Base-by-base conservation (phyloP, 2,113 vertebrate genomes). In the Orcinus orca region DNA sequence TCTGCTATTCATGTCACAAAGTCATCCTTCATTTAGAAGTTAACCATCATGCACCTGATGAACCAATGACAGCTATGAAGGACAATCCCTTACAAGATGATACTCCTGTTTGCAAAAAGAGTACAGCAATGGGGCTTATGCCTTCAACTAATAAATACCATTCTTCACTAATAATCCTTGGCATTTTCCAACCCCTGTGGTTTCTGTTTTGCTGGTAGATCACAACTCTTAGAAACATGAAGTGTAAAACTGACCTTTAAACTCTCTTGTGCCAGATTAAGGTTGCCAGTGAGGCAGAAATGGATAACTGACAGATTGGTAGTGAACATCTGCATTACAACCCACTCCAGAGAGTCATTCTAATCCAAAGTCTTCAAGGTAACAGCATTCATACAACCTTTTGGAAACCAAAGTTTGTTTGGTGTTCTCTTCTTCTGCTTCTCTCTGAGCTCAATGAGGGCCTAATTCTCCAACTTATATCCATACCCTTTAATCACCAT, bases 161-260 rank as follows among this genome's bases (percentile, higher is more conserved):
- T 76, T 80, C 44, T 95, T 93, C 14, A 94, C 58, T 74, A 93
- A 95, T 63, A 93, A 95, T 95, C 29, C 8, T 84, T 84, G 81
- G 55, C 18, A 90, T 93, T 88, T 87, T 50, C 50, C 33, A 93
- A 58, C 18, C 29, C 3, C 12, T 50, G 8, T 62, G 26, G 26
- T 90, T 93, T 93, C 33, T 85, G 44, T 88, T 84, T 77, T 97
- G 20, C 44, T 67, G 33, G 47, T 26, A 88, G 92, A 74, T 79
- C 25, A 82, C 26, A 96, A 92, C 73, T 96, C 83, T 77, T 84
- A 89, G 58, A 93, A 84, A 96, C 21, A 82, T 5, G 29, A 91
- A 82, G 17, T 38, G 38, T 17, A 90, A 95, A 92, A 92, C 77
- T 86, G 44, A 86, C 23, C 44, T 95, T 93, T 71, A 85, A 92